Percentiles rank a stretch among this genome's conserved stretches.
Conservation (phyloP, 2,113 vertebrate genomes). For the western clawed frog (Xenopus tropicalis) region UCB_Xtro_10.0 CM004452.2:49257501-49258000, state of each 20-base stretch:
- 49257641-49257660: too few species aligned
- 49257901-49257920: conserved; percentile 16
- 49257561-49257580: conserved; percentile 24
- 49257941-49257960: conserved; percentile 15
- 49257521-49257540: conserved; percentile 26
- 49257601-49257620: conserved; percentile 41
- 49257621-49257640: background rate
- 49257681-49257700: too few species aligned
- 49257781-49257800: too few species aligned
- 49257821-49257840: too few species aligned
- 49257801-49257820: too few species aligned
- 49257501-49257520: conserved; percentile 31
- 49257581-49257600: conserved; percentile 16
- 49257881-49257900: conserved; percentile 19
- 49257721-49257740: too few species aligned
- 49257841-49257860: too few species aligned
- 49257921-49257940: conserved; percentile 15
- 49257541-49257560: conserved; percentile 33
- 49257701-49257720: too few species aligned
- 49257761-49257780: too few species aligned
- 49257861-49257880: conserved; percentile 29
- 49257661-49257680: background rate
- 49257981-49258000: conserved; percentile 27
- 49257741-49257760: too few species aligned
- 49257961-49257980: conserved; percentile 32